Evolutionary conservation across 2,888 invertebrate genomes (phyloP).

Genomic region (Pyrochroa serraticornis): DNA sequence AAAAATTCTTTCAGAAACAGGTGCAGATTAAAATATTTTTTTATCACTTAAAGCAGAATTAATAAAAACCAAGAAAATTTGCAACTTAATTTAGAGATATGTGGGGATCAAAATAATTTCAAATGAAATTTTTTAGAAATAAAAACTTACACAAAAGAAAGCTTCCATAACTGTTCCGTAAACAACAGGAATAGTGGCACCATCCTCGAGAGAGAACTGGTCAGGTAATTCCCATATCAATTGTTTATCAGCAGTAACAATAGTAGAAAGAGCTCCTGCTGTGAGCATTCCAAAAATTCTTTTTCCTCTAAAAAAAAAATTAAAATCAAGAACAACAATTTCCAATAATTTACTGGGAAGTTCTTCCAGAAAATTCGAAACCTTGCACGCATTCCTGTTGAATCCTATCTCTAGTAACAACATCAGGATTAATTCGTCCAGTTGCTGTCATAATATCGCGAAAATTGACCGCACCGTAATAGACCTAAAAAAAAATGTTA

Average conservation of each 20-base stretch:
- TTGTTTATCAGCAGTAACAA: conserved; percentile 58
- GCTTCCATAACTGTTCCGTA: conserved; percentile 59
- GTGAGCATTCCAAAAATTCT: conserved; percentile 59
- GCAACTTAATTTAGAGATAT: too few species aligned
- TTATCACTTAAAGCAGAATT: too few species aligned
- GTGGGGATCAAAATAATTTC: not conserved
- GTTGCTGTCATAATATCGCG: conserved; percentile 93
- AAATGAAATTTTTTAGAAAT: not conserved
- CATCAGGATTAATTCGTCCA: conserved; percentile 85
- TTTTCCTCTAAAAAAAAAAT: conserved; percentile 35
- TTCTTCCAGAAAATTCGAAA: conserved; percentile 68
- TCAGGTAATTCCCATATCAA: conserved; percentile 62
- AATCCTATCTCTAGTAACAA: conserved; percentile 71
- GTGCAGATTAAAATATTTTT: too few species aligned
- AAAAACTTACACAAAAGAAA: conserved; percentile 38
- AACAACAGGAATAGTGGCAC: conserved; percentile 66
- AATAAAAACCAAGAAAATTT: too few species aligned
- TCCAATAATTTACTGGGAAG: conserved; percentile 18
- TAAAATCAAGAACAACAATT: not conserved
- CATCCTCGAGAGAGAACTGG: conserved; percentile 63
- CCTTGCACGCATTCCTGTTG: conserved; percentile 72
- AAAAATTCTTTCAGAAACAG: not conserved
- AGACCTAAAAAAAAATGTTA: conserved; percentile 39
- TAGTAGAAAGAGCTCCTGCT: conserved; percentile 63
- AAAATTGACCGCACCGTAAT: conserved; percentile 87